Base-by-base conservation (phyloP, 2,888 invertebrate species). In the Vanessa cardui region DNA sequence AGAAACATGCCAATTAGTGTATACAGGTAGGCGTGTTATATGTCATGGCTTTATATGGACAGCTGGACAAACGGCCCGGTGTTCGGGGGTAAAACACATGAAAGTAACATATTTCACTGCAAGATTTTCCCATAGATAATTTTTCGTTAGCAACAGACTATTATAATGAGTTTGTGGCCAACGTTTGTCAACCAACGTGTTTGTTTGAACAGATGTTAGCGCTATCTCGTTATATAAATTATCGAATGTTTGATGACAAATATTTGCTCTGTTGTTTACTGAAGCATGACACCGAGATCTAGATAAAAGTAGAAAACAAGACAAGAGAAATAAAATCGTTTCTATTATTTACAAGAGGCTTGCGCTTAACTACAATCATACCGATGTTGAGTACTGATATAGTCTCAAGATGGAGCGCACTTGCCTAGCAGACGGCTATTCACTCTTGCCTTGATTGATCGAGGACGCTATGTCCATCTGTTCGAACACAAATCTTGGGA, bases 111-210 rank as follows among this genome's bases (percentile, higher is more conserved):
- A 2, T 31, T 54, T 7, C n/a, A 31, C 3, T 8, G 39, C 31
- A 31, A n/a, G 1, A 56, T 56, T 39, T 56, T 31, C 39, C 7
- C 12, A 16, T 56, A n/a, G 39, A n/a, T 56, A n/a, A 39, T 4
- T 26, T 56, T 33, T 39, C 33, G n/a, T 47, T 61, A 50, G 61
- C 49, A 61, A 50, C 61, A 39, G 61, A 39, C 47, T 47, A 47
- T n/a, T 47, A 47, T 47, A 16, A 21, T 52, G 39, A 39, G 20
- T 49, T 46, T 15, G 47, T 61, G 49, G 33, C 20, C 47, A 47
- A 60, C 45, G 31, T 47, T 61, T 47, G 49, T 18, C 33, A 39
- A 58, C 33, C 26, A 56, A 49, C 18, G 6, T 49, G n/a, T 60
- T 49, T 58, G 33, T 58, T 58, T 58, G 44, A 5, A 9, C 46